Conservation (phyloP, 2,888 invertebrate species). For the Prosapia bicincta region DNA sequence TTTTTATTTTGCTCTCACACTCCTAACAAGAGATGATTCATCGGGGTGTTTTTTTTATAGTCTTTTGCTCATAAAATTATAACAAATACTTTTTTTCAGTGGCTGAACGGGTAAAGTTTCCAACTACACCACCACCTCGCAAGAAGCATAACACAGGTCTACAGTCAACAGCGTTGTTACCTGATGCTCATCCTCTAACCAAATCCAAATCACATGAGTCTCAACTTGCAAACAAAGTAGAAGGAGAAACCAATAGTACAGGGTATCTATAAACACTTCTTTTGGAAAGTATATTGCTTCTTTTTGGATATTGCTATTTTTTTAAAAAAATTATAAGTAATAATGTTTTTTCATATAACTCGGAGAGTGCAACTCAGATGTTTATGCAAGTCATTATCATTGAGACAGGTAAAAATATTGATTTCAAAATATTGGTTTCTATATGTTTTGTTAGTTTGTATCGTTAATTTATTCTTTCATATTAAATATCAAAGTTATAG, state of each 20-base stretch:
- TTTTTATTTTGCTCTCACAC: too few relatives aligned
- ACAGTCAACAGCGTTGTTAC: slow-evolving; percentile 45
- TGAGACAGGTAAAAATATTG: too few relatives aligned
- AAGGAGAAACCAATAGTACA: slow-evolving; percentile 35
- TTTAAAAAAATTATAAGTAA: not conserved
- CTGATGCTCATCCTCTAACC: slow-evolving; percentile 64
- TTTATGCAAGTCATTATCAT: too few relatives aligned
- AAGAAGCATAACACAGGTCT: slow-evolving; percentile 59
- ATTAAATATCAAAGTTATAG: too few relatives aligned
- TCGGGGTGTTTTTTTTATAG: too few relatives aligned
- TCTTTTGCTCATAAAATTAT: too few relatives aligned
- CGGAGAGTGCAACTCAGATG: not conserved
- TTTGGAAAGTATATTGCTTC: not conserved
- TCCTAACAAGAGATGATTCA: too few relatives aligned
- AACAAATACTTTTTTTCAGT: slow-evolving; percentile 2
- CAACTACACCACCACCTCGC: slow-evolving; percentile 77
- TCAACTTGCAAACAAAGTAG: slow-evolving; percentile 63
- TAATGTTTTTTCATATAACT: too few relatives aligned
- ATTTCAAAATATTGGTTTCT: too few relatives aligned
- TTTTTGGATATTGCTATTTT: not conserved
- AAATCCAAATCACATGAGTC: slow-evolving; percentile 93
- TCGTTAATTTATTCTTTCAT: too few relatives aligned
- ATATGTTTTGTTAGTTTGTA: too few relatives aligned
- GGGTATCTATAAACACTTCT: slow-evolving; percentile 12
- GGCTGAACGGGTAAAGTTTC: slow-evolving; percentile 60